phyloP scores from a whole-genome alignment of 2,113 vertebrate species.

The Charina bottae region DNA sequence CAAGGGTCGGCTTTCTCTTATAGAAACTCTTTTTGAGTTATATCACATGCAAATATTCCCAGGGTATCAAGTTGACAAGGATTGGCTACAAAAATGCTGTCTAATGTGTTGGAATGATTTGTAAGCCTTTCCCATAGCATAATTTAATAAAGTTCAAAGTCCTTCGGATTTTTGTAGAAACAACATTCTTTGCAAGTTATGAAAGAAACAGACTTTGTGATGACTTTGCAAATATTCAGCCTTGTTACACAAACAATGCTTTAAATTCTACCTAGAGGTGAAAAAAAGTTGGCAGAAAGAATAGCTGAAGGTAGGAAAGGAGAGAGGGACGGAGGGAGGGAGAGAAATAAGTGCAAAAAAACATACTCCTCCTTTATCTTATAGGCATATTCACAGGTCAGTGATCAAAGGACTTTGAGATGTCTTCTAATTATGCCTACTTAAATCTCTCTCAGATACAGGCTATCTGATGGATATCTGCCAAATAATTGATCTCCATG shows the following conservation, averaged over 20 bases:
- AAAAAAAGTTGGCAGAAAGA: background rate
- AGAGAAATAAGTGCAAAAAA: slow-evolving; percentile 48
- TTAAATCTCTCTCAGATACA: slow-evolving; percentile 42
- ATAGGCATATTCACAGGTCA: slow-evolving; percentile 60
- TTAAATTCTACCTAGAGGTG: slow-evolving; percentile 28
- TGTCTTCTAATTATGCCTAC: slow-evolving; percentile 61
- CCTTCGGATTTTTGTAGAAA: background rate
- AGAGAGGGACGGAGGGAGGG: background rate
- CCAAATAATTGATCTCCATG: slow-evolving; percentile 57
- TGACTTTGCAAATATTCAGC: slow-evolving; percentile 39
- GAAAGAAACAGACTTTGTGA: slow-evolving; percentile 28
- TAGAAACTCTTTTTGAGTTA: background rate
- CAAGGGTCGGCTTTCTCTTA: background rate
- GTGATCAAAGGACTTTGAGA: slow-evolving; percentile 61
- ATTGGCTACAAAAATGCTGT: background rate
- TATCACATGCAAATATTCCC: background rate
- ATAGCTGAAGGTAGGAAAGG: slow-evolving; percentile 7
- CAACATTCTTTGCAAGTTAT: background rate
- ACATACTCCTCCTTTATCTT: slow-evolving; percentile 36
- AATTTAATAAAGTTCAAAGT: slow-evolving; percentile 10
- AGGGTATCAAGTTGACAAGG: background rate
- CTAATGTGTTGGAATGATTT: background rate
- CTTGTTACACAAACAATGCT: slow-evolving; percentile 38
- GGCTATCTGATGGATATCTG: slow-evolving; percentile 35
- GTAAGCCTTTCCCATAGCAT: background rate